phyloP scores from a whole-genome alignment of 2,113 vertebrate species.

The Numenius arquata region DNA sequence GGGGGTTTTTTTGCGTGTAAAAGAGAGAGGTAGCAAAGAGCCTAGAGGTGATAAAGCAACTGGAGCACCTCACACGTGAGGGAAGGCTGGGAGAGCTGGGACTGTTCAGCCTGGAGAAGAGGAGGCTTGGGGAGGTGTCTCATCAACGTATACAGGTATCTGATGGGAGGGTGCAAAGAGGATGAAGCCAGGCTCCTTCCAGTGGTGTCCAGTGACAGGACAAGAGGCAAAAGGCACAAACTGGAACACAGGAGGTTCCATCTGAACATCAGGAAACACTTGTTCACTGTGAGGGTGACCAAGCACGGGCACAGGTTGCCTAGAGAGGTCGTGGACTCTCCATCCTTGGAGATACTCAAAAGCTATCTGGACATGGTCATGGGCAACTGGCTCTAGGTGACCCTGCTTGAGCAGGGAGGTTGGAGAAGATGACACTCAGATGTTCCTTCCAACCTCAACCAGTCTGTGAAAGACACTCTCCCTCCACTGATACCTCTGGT shows the following conservation, averaged over 20 bases:
- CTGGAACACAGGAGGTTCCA: background rate
- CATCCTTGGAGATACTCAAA: background rate
- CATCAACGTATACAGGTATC: background rate
- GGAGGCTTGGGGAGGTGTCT: background rate
- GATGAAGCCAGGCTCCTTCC: background rate
- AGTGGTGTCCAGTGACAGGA: background rate
- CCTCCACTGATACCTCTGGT: background rate
- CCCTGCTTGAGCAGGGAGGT: background rate
- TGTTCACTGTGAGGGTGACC: background rate
- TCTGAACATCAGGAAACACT: background rate
- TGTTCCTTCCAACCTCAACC: background rate
- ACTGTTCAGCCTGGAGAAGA: background rate
- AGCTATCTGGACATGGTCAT: background rate
- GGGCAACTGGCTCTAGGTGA: background rate
- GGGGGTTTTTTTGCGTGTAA: background rate
- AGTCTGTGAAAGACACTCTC: background rate
- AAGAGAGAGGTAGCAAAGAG: background rate
- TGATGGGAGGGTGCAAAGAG: background rate
- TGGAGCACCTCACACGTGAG: background rate
- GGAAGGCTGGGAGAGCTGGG: background rate
- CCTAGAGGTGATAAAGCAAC: background rate
- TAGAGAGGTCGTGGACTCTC: background rate
- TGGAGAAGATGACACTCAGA: background rate
- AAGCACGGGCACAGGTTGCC: background rate
- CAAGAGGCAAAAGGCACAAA: background rate